A percentile compares a stretch with the other conserved stretches of the same genome.
These are phyloP conservation scores for Diadema setosum DNA, from an alignment of 35 echinoderm and acorn worm genomes.

Conservation along the genomic window DNA sequence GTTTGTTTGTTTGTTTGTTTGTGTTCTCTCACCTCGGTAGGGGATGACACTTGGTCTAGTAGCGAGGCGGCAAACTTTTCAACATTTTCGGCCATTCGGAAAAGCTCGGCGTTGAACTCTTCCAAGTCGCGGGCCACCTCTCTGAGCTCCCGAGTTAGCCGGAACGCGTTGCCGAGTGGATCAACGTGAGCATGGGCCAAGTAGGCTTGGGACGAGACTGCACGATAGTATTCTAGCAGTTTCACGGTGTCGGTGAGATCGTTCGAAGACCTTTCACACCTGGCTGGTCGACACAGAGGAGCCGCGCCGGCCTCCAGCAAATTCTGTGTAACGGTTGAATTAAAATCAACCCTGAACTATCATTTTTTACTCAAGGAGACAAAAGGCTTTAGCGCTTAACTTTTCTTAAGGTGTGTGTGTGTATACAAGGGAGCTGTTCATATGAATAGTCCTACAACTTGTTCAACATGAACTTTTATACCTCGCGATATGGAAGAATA, in stretches of 20 bases:
- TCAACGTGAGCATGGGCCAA: neutral
- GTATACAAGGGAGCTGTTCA: too few species aligned
- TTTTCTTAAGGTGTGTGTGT: neutral
- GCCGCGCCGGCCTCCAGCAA: neutral
- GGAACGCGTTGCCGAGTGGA: neutral
- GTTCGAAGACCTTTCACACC: neutral
- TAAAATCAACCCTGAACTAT: too few species aligned
- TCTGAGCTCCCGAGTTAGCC: neutral
- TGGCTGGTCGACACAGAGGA: neutral
- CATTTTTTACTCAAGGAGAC: neutral
- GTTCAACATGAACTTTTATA: too few species aligned
- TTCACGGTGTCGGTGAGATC: neutral
- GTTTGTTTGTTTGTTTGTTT: neutral
- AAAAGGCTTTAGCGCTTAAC: neutral
- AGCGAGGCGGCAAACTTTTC: neutral
- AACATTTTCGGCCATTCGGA: neutral
- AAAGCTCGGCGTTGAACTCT: conserved; percentile 1
- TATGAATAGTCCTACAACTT: too few species aligned
- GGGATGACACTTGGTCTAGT: neutral
- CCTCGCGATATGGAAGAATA: too few species aligned
- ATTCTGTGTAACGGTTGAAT: too few species aligned
- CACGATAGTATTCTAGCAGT: neutral
- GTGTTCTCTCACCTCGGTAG: neutral
- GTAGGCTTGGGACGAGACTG: neutral
- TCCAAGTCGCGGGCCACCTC: neutral